phyloP scores from a whole-genome alignment of 2,797 vertebrate genomes.

The Distichodus sexfasciatus region DNA sequence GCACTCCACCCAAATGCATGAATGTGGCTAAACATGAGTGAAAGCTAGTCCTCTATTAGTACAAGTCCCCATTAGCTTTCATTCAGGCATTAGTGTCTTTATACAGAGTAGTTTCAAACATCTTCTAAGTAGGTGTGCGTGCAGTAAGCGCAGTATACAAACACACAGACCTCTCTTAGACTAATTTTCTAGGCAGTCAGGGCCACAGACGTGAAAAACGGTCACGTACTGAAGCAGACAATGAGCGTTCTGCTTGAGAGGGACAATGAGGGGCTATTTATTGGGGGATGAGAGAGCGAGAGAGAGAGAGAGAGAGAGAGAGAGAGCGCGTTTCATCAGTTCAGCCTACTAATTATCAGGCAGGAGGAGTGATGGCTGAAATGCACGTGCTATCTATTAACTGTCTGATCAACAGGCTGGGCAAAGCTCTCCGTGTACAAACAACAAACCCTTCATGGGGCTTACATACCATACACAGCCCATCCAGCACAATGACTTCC shows the following conservation, averaged over 20 bases:
- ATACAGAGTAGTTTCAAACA: too few species aligned
- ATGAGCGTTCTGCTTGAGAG: slow-evolving; percentile 36
- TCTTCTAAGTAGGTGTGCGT: too few species aligned
- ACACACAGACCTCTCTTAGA: slow-evolving; percentile 4
- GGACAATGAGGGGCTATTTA: slow-evolving; percentile 41
- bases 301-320: too few species aligned
- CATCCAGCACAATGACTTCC: background rate
- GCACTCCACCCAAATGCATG: too few species aligned
- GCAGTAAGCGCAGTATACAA: background rate
- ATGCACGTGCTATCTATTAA: slow-evolving; percentile 21
- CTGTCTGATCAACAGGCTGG: slow-evolving; percentile 22
- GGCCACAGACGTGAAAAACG: slow-evolving; percentile 30
- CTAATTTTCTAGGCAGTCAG: slow-evolving; percentile 30
- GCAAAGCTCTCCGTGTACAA: slow-evolving; percentile 11
- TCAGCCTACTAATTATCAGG: slow-evolving; percentile 42
- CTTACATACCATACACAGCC: background rate
- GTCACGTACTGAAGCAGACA: slow-evolving; percentile 27
- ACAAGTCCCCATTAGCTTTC: too few species aligned
- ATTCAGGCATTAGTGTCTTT: too few species aligned
- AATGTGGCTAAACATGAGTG: too few species aligned
- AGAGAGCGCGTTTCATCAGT: slow-evolving; percentile 10
- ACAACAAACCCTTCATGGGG: slow-evolving; percentile 22
- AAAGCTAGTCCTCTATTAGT: too few species aligned
- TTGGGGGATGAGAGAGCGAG: too few species aligned
- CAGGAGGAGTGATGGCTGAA: slow-evolving; percentile 16